phyloP scores from a whole-genome alignment of 2,113 vertebrate genomes.

The Epinephelus cyanopodus region DNA sequence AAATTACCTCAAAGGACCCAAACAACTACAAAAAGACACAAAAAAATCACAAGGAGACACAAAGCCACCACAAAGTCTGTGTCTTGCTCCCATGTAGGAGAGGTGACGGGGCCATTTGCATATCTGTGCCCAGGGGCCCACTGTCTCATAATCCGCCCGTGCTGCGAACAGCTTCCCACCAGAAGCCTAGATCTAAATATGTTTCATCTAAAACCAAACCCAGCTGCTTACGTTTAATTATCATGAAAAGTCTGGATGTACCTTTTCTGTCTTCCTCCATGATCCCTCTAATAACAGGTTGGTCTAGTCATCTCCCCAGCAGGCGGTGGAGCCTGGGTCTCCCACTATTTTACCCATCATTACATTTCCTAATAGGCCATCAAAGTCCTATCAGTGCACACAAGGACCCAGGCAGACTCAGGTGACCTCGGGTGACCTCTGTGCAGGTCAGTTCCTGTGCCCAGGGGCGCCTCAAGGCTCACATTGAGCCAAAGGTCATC shows the following conservation, averaged over 20 bases:
- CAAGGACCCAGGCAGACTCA: constrained; percentile 59
- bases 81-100: too few species aligned
- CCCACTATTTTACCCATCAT: constrained; percentile 70
- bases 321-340: constrained; percentile 46
- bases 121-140: too few species aligned
- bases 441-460: constrained; percentile 78
- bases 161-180: background rate
- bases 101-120: too few species aligned
- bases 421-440: constrained; percentile 73
- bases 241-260: constrained; percentile 32
- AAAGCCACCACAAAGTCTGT: too few species aligned
- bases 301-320: constrained; percentile 56
- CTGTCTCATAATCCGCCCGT: too few species aligned
- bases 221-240: constrained; percentile 22
- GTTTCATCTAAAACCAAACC: constrained; percentile 22
- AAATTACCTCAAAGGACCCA: too few species aligned
- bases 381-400: constrained; percentile 71
- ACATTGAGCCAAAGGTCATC: constrained; percentile 72
- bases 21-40: too few species aligned
- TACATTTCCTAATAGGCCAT: constrained; percentile 76
- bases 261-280: constrained; percentile 19
- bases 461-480: constrained; percentile 55
- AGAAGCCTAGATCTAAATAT: constrained; percentile 21
- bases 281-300: constrained; percentile 51
- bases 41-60: too few species aligned